Evolutionary conservation across 2,113 vertebrate species (phyloP), one percentile per base, ranked within the genome.

Genomic region (Paedocypris sp.): DNA sequence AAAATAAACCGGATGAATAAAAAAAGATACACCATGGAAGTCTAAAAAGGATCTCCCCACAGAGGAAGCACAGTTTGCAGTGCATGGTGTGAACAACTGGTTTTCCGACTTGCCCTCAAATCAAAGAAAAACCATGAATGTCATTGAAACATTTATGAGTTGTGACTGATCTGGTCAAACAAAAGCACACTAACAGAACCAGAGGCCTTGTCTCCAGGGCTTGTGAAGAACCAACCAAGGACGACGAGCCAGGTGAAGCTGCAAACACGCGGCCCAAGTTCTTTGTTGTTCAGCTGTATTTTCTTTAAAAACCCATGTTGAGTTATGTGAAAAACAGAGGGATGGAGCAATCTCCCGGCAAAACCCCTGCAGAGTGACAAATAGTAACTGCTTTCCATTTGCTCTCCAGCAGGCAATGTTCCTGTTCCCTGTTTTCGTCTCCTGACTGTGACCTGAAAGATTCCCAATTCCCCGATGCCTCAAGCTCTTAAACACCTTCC

Each of bases 321-420:
- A 71, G 46, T 74, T 79, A 64, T 56, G 56, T 69, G 62, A 63
- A 69, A 74, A 76, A 70, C n/a, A 51, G 68, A 54, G 36, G 45
- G 29, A 74, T 69, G 69, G n/a, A n/a, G n/a, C n/a, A n/a, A n/a
- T 66, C 75, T 75, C 47, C 63, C 59, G 49, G 47, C 74, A 78
- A 77, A 83, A 79, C 85, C 81, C 83, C 81, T 80, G 69, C 75
- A 32, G 66, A 76, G 75, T 90, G 88, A 89, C 83, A 88, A 85
- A 87, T 83, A 80, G 83, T 79, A 81, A 48, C 79, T 80, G 83
- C 82, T 88, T 88, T 85, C 83, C 83, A 87, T 86, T 89, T 88
- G 75, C 69, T 84, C 65, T 68, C 71, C 70, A 79, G 74, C 80
- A 80, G 79, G 84, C 77, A 76, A 70, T 72, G 70, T 67, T 70